phyloP scores from a whole-genome alignment of 2,888 invertebrate species.

The Calliopum simillimum region DNA sequence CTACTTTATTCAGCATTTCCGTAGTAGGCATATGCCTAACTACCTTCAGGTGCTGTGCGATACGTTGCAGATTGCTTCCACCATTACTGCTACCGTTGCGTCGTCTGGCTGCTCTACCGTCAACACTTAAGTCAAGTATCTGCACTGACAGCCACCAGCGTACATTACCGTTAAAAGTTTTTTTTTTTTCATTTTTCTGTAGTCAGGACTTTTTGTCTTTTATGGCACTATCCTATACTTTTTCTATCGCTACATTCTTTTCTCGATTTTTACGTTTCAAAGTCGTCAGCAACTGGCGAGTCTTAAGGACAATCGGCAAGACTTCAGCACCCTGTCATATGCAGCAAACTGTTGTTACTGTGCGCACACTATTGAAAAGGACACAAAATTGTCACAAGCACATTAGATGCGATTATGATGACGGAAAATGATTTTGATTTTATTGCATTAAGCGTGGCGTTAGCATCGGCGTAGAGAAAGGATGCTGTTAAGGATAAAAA shows the following conservation, averaged over 20 bases:
- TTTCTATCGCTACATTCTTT: not conserved
- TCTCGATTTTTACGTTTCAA: not conserved
- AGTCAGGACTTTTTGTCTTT: not conserved
- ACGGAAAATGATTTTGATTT: conserved; percentile 34
- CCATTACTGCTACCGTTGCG: not conserved
- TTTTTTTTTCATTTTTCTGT: not conserved
- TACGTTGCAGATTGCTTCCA: not conserved
- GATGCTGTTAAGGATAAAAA: too few relatives aligned
- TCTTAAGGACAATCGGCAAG: not conserved
- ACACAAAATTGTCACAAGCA: conserved; percentile 56
- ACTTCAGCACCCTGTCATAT: not conserved
- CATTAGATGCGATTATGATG: conserved; percentile 37
- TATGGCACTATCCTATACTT: conserved; percentile 19
- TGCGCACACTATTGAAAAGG: conserved; percentile 53
- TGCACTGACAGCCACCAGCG: conserved; percentile 28
- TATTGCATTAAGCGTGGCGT: conserved; percentile 17
- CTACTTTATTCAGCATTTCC: too few relatives aligned
- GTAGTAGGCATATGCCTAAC: not conserved
- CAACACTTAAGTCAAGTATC: conserved; percentile 9
- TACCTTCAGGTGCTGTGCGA: conserved; percentile 22
- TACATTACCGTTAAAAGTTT: conserved; percentile 39
- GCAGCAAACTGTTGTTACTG: not conserved
- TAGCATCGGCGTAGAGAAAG: not conserved
- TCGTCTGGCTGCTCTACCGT: conserved; percentile 4
- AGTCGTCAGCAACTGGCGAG: not conserved